Percentiles rank a stretch among this genome's conserved stretches.
Conservation (phyloP, 2,113 vertebrate genomes). For the Melanostigma gelatinosum region DNA sequence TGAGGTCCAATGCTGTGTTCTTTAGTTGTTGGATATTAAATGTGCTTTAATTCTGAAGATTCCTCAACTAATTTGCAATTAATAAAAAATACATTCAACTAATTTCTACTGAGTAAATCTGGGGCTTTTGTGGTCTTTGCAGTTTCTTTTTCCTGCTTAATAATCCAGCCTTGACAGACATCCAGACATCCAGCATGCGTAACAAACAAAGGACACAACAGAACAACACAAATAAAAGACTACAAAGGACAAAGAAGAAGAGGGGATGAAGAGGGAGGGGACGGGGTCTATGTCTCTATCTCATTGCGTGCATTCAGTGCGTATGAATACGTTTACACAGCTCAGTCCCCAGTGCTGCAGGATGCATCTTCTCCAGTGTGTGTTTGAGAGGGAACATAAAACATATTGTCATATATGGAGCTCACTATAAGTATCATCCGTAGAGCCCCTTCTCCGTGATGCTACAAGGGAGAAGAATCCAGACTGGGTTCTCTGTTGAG, state of each 20-base stretch:
- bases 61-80: background rate
- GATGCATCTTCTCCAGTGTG: constrained; percentile 7
- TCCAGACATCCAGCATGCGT: constrained; percentile 8
- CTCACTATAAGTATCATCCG: constrained; percentile 31
- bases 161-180: background rate
- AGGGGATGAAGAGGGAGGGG: background rate
- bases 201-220: constrained; percentile 6
- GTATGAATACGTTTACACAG: constrained; percentile 27
- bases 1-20: background rate
- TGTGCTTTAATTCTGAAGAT: background rate
- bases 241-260: background rate
- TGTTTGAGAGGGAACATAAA: constrained; percentile 1
- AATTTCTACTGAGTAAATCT: background rate
- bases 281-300: constrained; percentile 6
- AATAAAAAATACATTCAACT: background rate
- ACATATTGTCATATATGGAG: constrained; percentile 6
- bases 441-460: constrained; percentile 2
- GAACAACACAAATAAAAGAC: background rate
- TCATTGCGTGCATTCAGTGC: constrained; percentile 26
- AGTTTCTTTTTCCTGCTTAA: background rate
- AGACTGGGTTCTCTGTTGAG: constrained; percentile 22
- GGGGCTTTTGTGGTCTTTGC: background rate
- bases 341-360: background rate
- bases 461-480: constrained; percentile 51
- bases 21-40: background rate